Percentiles rank a stretch among this genome's conserved stretches.
Evolutionary conservation across 37 sponge, comb jelly and placozoan species (phyloP).

Genomic region (Eunapius fragilis): DNA sequence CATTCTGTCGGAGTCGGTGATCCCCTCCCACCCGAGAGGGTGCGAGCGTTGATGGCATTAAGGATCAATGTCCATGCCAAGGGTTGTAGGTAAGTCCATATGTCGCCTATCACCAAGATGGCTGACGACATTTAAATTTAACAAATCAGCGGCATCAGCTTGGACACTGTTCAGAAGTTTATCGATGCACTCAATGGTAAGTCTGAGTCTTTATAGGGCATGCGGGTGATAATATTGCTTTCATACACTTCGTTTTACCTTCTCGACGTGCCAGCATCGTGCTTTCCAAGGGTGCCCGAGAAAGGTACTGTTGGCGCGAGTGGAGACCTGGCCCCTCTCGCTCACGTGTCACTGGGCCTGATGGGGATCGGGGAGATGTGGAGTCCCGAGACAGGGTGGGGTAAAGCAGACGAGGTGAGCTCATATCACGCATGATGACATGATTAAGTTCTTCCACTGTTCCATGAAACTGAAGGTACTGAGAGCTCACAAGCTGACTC

Average conservation of each 20-base stretch:
- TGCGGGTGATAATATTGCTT: too few relatives aligned
- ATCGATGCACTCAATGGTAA: slow-evolving; percentile 62
- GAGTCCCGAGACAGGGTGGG: slow-evolving; percentile 87
- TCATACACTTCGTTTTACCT: too few relatives aligned
- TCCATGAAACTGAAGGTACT: too few relatives aligned
- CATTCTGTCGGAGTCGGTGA: slow-evolving; percentile 76
- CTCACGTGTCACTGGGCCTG: slow-evolving; percentile 84
- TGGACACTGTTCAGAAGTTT: slow-evolving; percentile 48
- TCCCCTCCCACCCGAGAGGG: slow-evolving; percentile 57
- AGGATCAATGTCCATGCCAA: slow-evolving; percentile 88
- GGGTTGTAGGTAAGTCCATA: slow-evolving; percentile 75
- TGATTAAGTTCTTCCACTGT: too few relatives aligned
- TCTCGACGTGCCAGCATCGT: too few relatives aligned
- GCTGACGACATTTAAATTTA: background rate
- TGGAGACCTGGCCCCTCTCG: slow-evolving; percentile 91
- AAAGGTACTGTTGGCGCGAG: slow-evolving; percentile 91
- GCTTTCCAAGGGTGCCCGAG: slow-evolving; percentile 75
- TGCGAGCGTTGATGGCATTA: slow-evolving; percentile 73
- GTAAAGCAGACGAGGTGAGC: slow-evolving; percentile 58
- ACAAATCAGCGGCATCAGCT: slow-evolving; percentile 44
- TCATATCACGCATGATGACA: background rate
- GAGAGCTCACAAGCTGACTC: slow-evolving; percentile 50
- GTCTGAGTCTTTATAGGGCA: too few relatives aligned
- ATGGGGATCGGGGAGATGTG: slow-evolving; percentile 93
- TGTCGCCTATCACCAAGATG: background rate